Base-by-base conservation (phyloP, 2,797 vertebrate species). In the Tokudaia muenninki region DNA sequence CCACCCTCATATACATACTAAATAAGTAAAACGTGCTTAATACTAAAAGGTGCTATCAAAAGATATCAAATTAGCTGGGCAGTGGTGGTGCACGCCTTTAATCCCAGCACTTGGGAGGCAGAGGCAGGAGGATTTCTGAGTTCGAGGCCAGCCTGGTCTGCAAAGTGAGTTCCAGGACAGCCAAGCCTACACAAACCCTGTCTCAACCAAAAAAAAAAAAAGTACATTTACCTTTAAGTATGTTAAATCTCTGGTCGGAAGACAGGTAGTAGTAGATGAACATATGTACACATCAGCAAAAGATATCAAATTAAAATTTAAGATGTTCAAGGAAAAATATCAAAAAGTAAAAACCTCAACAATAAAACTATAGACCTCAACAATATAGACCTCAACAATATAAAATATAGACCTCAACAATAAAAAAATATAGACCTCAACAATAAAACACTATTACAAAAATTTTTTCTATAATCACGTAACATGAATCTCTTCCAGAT, bases 401-500 rank as follows among this genome's bases (percentile, higher is more conserved):
- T 88, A 24, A 50, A 50, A 50, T 92, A 87, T 87, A 22, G 57
- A 9, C 59, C 12, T 88, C 78, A 50, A 50, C 8, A 31, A 91
- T 82, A 34, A 83, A 95, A 91, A 24, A 50, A 50, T 90, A 87
- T 87, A 22, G 57, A 9, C 59, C 12, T 88, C 78, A 50, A 50
- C 8, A 31, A 91, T 82, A 34, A 83, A 97, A 93, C 92, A 44
- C 44, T 90, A 65, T 9, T 34, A 57, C 6, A 57, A 21, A 89
- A 12, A 81, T 1, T 91, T 89, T 82, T 93, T 59, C 67, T 95
- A 91, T 90, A 93, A 93, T 90, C 31, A 77, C 34, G 95, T 22
- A 90, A 31, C 8, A 87, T 82, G 74, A 93, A 83, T 95, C 67
- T 84, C 52, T 92, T 37, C 52, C 63, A 91, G 17, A 52, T 77